These are phyloP conservation scores for Scaeva pyrastri DNA, from an alignment of 2,888 invertebrate genomes.

Conservation along the genomic window DNA sequence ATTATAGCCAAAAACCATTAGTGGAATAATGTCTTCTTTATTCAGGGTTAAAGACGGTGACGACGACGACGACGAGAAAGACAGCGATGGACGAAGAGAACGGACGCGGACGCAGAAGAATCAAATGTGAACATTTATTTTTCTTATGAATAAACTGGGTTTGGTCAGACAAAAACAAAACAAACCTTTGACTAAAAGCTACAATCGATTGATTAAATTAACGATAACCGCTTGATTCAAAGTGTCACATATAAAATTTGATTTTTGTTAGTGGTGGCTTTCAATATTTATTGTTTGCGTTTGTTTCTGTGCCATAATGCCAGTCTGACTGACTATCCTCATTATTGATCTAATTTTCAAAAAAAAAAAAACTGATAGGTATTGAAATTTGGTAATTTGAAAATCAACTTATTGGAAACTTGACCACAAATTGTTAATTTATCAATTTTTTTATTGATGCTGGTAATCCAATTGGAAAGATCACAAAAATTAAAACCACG, in stretches of 20 bases:
- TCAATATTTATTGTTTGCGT: neutral
- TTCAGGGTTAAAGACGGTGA: conserved; percentile 54
- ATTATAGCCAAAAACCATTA: conserved; percentile 71
- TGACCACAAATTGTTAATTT: too few relatives aligned
- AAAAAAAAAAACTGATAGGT: too few relatives aligned
- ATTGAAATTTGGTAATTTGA: too few relatives aligned
- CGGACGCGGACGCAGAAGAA: conserved; percentile 19
- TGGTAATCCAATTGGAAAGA: too few relatives aligned
- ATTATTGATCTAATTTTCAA: too few relatives aligned
- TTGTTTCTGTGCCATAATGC: neutral
- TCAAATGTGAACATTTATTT: conserved; percentile 41
- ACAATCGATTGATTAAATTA: conserved; percentile 28
- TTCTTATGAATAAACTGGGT: conserved; percentile 52
- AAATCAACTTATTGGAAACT: too few relatives aligned
- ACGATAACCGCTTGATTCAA: conserved; percentile 39
- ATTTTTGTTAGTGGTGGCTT: neutral
- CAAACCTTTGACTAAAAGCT: conserved; percentile 17
- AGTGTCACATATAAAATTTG: conserved; percentile 18
- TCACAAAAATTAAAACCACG: too few relatives aligned
- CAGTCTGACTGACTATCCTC: too few relatives aligned
- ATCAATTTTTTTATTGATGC: too few relatives aligned
- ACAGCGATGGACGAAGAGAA: neutral
- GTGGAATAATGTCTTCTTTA: conserved; percentile 65
- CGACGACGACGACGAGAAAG: conserved; percentile 29
- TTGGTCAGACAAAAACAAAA: conserved; percentile 30